Evolutionary conservation across 2,888 invertebrate species (phyloP).

Genomic region (Monopis laevigella): DNA sequence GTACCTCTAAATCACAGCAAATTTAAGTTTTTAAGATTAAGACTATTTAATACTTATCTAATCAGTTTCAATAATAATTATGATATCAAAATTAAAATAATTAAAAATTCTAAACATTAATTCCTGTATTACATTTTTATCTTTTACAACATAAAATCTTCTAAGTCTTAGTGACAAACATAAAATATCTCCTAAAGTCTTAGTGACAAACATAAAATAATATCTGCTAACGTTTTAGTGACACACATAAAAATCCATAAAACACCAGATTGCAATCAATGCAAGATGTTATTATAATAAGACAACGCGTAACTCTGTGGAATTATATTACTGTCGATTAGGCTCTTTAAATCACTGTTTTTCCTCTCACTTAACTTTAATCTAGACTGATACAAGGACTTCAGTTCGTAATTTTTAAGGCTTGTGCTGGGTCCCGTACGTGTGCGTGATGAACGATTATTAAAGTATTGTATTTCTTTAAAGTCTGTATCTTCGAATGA

Average conservation of each 20-base stretch:
- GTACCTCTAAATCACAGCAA: background rate
- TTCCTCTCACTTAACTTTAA: constrained; percentile 19
- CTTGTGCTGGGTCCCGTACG: constrained; percentile 11
- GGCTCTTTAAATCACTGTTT: constrained; percentile 17
- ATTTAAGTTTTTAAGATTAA: background rate
- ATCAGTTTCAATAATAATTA: no score
- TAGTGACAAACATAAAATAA: no score
- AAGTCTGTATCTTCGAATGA: constrained; percentile 7
- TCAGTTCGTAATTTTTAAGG: constrained; percentile 16
- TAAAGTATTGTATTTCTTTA: constrained; percentile 10
- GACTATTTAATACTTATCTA: no score
- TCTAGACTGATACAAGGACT: constrained; percentile 18
- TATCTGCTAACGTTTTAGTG: no score
- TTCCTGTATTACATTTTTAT: no score
- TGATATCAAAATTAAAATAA: no score
- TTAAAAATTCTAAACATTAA: no score
- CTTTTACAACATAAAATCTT: background rate
- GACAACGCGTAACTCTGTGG: constrained; percentile 15
- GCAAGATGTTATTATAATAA: no score
- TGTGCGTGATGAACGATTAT: constrained; percentile 17
- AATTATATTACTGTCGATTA: constrained; percentile 17
- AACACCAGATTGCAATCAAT: no score
- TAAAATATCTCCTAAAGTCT: no score
- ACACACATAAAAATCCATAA: no score
- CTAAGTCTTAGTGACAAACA: background rate